Evolutionary conservation across 2,113 vertebrate species (phyloP).

Genomic region (Pagrus major): DNA sequence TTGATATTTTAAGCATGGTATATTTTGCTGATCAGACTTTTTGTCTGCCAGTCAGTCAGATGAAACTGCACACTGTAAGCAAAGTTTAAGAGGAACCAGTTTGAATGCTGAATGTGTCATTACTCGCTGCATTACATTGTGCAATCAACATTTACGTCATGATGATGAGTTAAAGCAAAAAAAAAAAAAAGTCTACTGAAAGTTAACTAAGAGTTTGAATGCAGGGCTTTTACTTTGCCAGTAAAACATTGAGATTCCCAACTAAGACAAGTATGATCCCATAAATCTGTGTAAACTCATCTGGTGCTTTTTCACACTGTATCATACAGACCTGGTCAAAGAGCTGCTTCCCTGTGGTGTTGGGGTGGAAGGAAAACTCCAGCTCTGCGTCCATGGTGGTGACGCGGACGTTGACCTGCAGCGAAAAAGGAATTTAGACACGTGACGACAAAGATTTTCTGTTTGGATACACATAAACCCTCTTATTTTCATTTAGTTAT

Average conservation of each 20-base stretch:
- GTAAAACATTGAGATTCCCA: neutral
- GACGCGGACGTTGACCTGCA: slow-evolving; percentile 94
- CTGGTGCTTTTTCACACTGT: neutral
- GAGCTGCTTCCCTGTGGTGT: slow-evolving; percentile 94
- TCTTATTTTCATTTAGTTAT: neutral
- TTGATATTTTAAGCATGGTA: neutral
- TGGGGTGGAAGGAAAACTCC: slow-evolving; percentile 96
- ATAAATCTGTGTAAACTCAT: neutral
- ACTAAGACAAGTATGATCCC: neutral
- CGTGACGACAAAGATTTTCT: neutral
- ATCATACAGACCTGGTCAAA: slow-evolving; percentile 92
- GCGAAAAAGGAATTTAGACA: slow-evolving; percentile 32
- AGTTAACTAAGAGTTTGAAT: too few species aligned
- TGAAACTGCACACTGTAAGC: too few species aligned
- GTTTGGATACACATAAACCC: neutral
- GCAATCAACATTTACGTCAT: too few species aligned
- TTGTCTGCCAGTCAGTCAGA: too few species aligned
- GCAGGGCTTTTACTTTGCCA: too few species aligned
- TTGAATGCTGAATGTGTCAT: too few species aligned
- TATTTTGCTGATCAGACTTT: neutral
- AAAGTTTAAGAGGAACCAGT: too few species aligned
- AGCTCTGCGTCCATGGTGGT: slow-evolving; percentile 97
- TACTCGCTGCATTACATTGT: too few species aligned
- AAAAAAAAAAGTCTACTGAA: too few species aligned
- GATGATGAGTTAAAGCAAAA: too few species aligned